Conservation (phyloP, 2,797 vertebrate genomes). For the Rhinella marina region DNA sequence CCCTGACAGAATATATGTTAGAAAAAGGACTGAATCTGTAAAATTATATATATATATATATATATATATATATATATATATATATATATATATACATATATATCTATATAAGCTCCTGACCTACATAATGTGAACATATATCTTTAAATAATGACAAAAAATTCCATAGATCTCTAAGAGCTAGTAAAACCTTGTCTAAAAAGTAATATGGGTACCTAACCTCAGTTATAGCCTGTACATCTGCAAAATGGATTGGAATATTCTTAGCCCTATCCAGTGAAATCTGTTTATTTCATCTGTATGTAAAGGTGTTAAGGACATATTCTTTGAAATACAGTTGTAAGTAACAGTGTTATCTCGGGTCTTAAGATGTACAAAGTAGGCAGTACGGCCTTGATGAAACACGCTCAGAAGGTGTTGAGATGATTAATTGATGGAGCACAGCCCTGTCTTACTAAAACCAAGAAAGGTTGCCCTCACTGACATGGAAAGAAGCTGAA, state of each 20-base stretch:
- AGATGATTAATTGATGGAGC: conserved; percentile 58
- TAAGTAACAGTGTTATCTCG: not conserved
- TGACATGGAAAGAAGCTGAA: conserved; percentile 49
- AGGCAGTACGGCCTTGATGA: conserved; percentile 7
- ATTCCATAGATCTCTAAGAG: not conserved
- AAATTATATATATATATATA: not conserved
- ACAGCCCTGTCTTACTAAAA: conserved; percentile 45
- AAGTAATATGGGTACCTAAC: not conserved
- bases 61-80: not conserved
- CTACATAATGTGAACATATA: not conserved
- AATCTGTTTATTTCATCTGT: not conserved
- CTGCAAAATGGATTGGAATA: not conserved
- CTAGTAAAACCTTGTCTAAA: not conserved
- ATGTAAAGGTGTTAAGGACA: not conserved
- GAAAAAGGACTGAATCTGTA: not conserved
- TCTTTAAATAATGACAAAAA: not conserved
- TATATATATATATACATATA: not conserved
- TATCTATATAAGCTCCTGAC: not conserved
- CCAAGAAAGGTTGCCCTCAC: conserved; percentile 46
- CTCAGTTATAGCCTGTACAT: not conserved
- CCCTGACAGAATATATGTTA: not conserved
- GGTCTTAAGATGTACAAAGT: not conserved
- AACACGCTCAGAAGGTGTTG: conserved; percentile 50
- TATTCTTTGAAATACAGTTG: not conserved
- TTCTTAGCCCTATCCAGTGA: not conserved